Base-by-base conservation (phyloP, 2,888 invertebrate species). In the Incurvaria masculella region DNA sequence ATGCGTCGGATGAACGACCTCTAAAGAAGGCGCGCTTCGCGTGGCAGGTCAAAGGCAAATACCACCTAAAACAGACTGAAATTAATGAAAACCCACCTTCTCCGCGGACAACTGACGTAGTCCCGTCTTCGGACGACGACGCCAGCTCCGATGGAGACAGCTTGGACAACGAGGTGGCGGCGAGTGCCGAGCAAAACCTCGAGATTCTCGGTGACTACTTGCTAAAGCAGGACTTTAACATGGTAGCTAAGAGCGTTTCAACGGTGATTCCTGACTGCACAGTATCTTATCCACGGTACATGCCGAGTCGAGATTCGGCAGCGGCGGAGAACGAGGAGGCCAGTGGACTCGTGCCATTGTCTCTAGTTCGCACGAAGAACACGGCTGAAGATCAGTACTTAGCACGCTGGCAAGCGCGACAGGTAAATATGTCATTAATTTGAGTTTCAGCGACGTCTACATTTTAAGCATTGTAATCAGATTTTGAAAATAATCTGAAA, bases 41-140 rank as follows among this genome's bases (percentile, higher is more conserved):
- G 48, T 85, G 85, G 85, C 83, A 85, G 75, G 81, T 85, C 51
- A 85, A 85, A 68, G 85, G 85, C 40, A 79, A 82, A 74, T 79
- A 82, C 62, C 82, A 83, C 61, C 64, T 83, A 54, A 83, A 79
- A 67, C 76, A 78, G 53, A 71, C 72, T 51, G 53, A 57, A 48
- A 54, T 61, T 21, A 65, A 63, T 23, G 51, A 49, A 27, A 54
- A 53, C 27, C 60, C 59, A 49, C 33, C 56, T 43, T 45, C 59
- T 41, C 21, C 53, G 38, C 46, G 55, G 17, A 43, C 52, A 20
- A 45, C 55, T 16, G 56, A 48, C 21, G 63, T 63, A 38, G 56
- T 48, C 49, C 63, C 63, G 17, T 60, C 61, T 14, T 61, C 65
- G 33, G 59, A 63, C 42, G 61, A 51, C 46, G 61, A 59, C 47